Base-by-base conservation (phyloP, 92 coral and sea anemone genomes). In the Palythoa grandiflora region DNA sequence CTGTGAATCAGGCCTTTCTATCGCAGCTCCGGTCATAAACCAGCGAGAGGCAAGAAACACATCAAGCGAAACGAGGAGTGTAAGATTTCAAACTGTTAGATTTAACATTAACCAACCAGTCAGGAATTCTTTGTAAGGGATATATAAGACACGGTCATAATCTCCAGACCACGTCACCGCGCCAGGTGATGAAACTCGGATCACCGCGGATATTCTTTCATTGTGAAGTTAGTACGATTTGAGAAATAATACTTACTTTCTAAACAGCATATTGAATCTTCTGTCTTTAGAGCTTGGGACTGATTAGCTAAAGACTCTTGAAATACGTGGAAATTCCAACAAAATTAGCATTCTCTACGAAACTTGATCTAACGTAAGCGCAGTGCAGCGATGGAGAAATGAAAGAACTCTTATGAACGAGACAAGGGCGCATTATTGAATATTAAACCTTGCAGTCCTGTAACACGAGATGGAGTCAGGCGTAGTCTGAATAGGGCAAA, bases 361-460 rank as follows among this genome's bases (percentile, higher is more conserved):
- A 81, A 81, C 74, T 47, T 81, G 86, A 81, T 81, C 47, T 81
- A 68, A 81, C 28, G 38, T 20, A 9, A 81, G 63, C 86, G 74
- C 44, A 39, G 63, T 39, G 2, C 85, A 81, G 28, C 47, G 57
- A 63, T 61, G 73, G 73, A 37, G 20, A 71, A 66, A 81, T 81
- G 86, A 81, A 81, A 65, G 86, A 68, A 65, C 74, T 65, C 75
- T 81, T 81, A 65, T 81, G 38, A 28, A 11, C 14, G 12, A 80
- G 73, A 81, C 86, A 81, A 81, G 86, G 86, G 75, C 75, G 53
- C 38, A 81, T 81, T 81, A 65, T 81, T 20, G 57, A 61, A 65
- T 74, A 60, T 74, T 47, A 44, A 38, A 17, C 75, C 20, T 47
- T 66, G 20, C 75, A 9, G 86, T 8, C 75, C 48, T 65, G 86